Evolutionary conservation across 2,113 vertebrate species (phyloP), one percentile per base, ranked within the genome.

Genomic region (Dascyllus trimaculatus): DNA sequence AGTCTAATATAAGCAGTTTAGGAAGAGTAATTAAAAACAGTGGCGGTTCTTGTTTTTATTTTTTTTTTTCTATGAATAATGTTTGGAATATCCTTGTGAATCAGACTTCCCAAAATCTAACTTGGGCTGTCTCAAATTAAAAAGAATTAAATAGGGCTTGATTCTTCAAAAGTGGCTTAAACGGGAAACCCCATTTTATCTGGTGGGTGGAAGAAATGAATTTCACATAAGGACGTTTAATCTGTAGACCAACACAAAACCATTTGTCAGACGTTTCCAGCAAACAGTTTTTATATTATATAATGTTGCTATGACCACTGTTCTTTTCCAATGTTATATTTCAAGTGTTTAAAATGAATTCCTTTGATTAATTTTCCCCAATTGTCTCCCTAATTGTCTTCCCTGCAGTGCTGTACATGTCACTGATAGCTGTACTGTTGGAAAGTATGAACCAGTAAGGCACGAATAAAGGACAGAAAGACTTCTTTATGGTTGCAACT

Each of bases 61-160:
- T 66, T 1, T 24, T 7, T 26, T 29, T 62, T 56, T 48, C 18
- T 11, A 9, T 60, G 52, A 71, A 78, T 61, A 75, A 61, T 19
- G 9, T 70, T 5, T 43, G 4, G 25, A 54, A 84, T 17, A 54
- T 56, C n/a, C 4, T 1, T 66, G 69, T 73, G 59, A 73, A 83
- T 70, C 72, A 65, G 64, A 66, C 65, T 57, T 52, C 59, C 72
- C 53, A 21, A 65, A 64, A 29, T 71, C 57, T 21, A 69, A 43
- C 8, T 63, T 8, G 1, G 26, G 46, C n/a, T 64, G 51, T 35
- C 2, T 71, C 53, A 25, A 53, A 67, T 60, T 48, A 49, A 43
- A 26, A 17, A 0, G 11, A 74, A 43, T 57, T 22, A 49, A 65
- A 25, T 51, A 32, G 56, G 46, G 3, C 53, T 26, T 0, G 0